Base-by-base conservation (phyloP, 2,888 invertebrate species). In the Theretra japonica region DNA sequence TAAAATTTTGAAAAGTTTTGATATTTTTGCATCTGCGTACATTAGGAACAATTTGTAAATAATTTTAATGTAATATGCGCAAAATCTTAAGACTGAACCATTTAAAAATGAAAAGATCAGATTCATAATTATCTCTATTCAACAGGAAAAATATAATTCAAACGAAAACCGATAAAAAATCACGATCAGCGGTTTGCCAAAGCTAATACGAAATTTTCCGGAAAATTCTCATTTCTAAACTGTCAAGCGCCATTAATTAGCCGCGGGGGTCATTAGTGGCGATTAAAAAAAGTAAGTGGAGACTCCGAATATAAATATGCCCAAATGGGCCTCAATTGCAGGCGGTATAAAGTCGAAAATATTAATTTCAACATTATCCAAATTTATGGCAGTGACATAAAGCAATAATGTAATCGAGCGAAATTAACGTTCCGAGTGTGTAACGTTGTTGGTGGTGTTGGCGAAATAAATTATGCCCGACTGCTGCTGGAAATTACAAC, bases 241-340 rank as follows among this genome's bases (percentile, higher is more conserved):
- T 84, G 88, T 86, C 88, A 85, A 87, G 85, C 80, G 80, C 85
- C 90, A 90, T 93, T 91, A 92, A 93, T 93, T 91, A 91, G 85
- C 83, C 83, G 77, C 82, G 87, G 84, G 83, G 89, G 90, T 90
- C 90, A 90, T 92, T 91, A 92, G 86, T 85, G 86, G 77, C 88
- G 84, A 89, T 92, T 92, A 89, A 89, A 91, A 86, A 90, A 88
- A 86, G 82, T 83, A 83, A 88, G 83, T 80, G 83, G 82, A 77
- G 76, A 83, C 77, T 79, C 73, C 76, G 89, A 90, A 90, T 89
- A 88, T 88, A 88, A 89, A 91, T 89, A 86, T 78, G 79, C 75
- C 72, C 75, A 81, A 84, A 83, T 78, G 77, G 75, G 78, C 73
- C 73, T 73, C 76, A 78, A 78, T 79, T 73, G 78, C 76, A 74